A percentile compares a stretch with the other conserved stretches of the same genome.
phyloP scores from a whole-genome alignment of 2,113 vertebrate species.

The Mormoops blainvillei region DNA sequence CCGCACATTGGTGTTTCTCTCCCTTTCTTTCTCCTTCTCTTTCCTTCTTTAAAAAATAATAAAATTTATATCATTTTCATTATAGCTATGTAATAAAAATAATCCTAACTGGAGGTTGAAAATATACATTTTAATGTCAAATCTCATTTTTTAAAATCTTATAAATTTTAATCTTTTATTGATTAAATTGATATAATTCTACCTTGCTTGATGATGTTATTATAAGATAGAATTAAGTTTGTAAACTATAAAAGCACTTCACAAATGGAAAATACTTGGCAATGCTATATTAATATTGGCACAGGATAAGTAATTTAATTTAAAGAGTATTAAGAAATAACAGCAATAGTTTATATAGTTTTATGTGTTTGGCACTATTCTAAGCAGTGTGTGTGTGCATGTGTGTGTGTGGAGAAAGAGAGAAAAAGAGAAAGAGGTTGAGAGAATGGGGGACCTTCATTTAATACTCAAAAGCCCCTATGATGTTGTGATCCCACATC shows the following conservation, averaged over 20 bases:
- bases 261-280: not conserved
- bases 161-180: not conserved
- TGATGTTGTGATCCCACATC: not conserved
- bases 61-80: not conserved
- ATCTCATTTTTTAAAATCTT: not conserved
- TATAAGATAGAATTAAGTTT: not conserved
- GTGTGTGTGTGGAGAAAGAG: not conserved
- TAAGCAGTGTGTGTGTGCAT: not conserved
- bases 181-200: not conserved
- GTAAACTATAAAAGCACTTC: not conserved
- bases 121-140: not conserved
- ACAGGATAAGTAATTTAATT: not conserved
- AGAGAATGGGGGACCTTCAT: not conserved
- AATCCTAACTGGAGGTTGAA: not conserved
- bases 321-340: not conserved
- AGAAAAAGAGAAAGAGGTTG: not conserved
- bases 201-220: not conserved
- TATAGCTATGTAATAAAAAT: not conserved
- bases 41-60: no score
- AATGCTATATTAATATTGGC: not conserved
- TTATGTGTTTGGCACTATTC: not conserved
- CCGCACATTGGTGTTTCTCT: no score
- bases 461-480: not conserved
- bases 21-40: no score
- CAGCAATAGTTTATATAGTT: not conserved